phyloP scores from a whole-genome alignment of 2,888 invertebrate species.

The Rhopalosiphum nymphaeae region DNA sequence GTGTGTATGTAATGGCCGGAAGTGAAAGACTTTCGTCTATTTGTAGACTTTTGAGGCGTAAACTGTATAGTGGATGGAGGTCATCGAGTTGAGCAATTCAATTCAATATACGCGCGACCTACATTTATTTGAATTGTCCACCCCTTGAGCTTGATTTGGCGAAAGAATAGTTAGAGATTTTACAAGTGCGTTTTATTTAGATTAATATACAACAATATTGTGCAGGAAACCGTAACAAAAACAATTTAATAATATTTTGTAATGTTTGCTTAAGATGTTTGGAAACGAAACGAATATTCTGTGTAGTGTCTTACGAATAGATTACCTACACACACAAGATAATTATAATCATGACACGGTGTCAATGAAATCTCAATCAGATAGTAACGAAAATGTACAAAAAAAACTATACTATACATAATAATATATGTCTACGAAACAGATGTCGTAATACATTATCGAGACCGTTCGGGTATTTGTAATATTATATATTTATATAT shows the following conservation, averaged over 20 bases:
- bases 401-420: neutral
- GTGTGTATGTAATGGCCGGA: conserved; percentile 43
- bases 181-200: conserved; percentile 21
- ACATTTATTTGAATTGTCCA: conserved; percentile 24
- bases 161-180: conserved; percentile 18
- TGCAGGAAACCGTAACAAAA: neutral
- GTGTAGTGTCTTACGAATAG: neutral
- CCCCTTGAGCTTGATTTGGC: conserved; percentile 42
- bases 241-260: neutral
- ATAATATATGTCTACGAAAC: neutral
- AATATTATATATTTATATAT: neutral
- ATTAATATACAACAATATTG: conserved; percentile 25
- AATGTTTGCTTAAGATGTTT: neutral
- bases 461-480: conserved; percentile 14
- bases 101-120: conserved; percentile 40
- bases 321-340: neutral
- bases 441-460: neutral
- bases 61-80: neutral
- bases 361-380: neutral
- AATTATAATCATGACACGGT: neutral
- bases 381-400: neutral
- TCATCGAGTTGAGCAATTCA: conserved; percentile 50
- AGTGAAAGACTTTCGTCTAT: conserved; percentile 30
- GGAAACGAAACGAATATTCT: neutral
- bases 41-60: neutral